Base-by-base conservation (phyloP, 2,797 vertebrate species). In the Epinephelus malabaricus region DNA sequence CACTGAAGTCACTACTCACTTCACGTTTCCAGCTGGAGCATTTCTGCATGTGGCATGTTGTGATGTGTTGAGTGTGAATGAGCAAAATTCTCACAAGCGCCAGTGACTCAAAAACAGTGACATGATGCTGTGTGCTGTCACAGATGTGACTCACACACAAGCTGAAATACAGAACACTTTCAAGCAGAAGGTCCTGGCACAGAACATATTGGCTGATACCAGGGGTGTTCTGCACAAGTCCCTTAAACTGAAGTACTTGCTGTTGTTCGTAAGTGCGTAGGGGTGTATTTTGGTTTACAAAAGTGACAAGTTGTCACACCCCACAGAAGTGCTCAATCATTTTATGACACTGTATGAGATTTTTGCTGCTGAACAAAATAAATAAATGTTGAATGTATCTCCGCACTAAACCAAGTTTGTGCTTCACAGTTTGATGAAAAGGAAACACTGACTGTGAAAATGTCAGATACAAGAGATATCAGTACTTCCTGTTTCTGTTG, bases 81-180 rank as follows among this genome's bases (percentile, higher is more conserved):
- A 77, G 77, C 59, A 43, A 77, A 76, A 71, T 64, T 66, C 66
- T 27, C 75, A 54, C 74, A 62, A 71, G 70, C 61, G 63, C 27
- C 21, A 14, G 58, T 92, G 89, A 94, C 70, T 94, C 89, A 92
- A 59, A 61, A 45, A 61, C 49, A 51, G 75, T 79, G 84, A 83
- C 76, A 76, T 53, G 82, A 81, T 70, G 78, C 63, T 49, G 55
- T 69, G 76, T 79, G 74, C 71, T 71, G 86, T 70, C 86, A 84
- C 88, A 90, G 85, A 88, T 86, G 89, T 92, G 90, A 91, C 85
- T 94, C 93, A 89, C 78, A 51, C 73, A 72, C 65, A 71, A 65
- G 53, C 77, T 77, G 73, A 90, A 84, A 89, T 59, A 62, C 58
- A 65, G 54, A 78, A 50, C 55, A 60, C 46, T 82, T 86, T 78